These are phyloP conservation scores for Oncorhynchus clarkii DNA, from an alignment of 2,113 vertebrate species.

Conservation along the genomic window DNA sequence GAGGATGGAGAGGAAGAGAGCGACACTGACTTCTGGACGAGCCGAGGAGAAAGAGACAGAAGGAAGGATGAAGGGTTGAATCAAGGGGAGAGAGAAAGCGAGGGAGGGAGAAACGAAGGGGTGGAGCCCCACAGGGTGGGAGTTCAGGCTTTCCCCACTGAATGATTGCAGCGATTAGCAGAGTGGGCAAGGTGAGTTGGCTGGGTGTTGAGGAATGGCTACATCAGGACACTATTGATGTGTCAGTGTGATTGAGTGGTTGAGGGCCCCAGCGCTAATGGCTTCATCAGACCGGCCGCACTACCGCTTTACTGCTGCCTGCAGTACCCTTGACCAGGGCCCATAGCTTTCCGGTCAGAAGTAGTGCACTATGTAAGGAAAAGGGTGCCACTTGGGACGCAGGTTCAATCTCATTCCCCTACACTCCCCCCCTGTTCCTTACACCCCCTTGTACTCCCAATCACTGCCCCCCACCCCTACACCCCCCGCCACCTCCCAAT, in stretches of 20 bases:
- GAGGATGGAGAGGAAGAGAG: background rate
- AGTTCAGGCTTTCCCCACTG: conserved; percentile 53
- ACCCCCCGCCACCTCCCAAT: conserved; percentile 15
- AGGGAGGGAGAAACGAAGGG: background rate
- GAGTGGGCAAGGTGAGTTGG: conserved; percentile 56
- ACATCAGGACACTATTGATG: conserved; percentile 53
- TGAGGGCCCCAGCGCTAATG: conserved; percentile 67
- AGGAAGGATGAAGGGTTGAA: background rate
- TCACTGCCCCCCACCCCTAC: conserved; percentile 58
- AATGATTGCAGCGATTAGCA: conserved; percentile 70
- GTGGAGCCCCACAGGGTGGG: conserved; percentile 12
- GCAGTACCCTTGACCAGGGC: no score
- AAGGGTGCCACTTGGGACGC: no score
- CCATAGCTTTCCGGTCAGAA: no score
- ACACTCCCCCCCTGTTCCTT: conserved; percentile 7
- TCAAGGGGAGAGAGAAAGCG: no score
- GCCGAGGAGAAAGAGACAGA: background rate
- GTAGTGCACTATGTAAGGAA: no score
- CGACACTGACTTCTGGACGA: no score
- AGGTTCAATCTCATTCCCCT: conserved; percentile 66
- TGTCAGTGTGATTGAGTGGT: conserved; percentile 77
- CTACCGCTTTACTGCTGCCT: no score
- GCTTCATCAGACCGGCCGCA: conserved; percentile 70
- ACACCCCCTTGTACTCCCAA: conserved; percentile 35
- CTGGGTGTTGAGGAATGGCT: conserved; percentile 67